A percentile compares a stretch with the other conserved stretches of the same genome.
phyloP scores from a whole-genome alignment of 2,113 vertebrate species.

The Harpagus bidentatus region DNA sequence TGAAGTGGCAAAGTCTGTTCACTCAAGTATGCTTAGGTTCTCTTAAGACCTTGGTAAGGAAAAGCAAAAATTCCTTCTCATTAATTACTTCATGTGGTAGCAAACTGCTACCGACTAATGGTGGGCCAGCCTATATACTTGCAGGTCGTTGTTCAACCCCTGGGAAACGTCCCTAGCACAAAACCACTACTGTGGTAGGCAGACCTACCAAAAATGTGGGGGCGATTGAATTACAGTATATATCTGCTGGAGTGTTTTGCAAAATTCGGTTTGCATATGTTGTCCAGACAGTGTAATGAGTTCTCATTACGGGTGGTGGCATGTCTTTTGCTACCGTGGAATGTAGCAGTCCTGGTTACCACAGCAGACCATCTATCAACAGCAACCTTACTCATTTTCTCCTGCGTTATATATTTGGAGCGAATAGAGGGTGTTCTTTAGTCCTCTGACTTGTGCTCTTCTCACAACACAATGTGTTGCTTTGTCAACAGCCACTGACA shows the following conservation, averaged over 20 bases:
- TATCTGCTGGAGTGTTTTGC: not conserved
- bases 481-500: not conserved
- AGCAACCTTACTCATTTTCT: not conserved
- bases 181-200: not conserved
- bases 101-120: not conserved
- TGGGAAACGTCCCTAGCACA: not conserved
- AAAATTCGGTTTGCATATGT: not conserved
- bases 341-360: not conserved
- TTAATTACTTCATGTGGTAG: not conserved
- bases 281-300: not conserved
- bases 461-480: not conserved
- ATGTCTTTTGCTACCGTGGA: not conserved
- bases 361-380: not conserved
- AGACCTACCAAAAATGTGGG: not conserved
- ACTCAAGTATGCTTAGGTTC: not conserved
- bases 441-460: not conserved
- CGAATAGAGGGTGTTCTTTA: not conserved
- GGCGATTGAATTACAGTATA: accelerated
- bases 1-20: not conserved
- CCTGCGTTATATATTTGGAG: not conserved
- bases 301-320: not conserved
- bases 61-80: not conserved
- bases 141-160: not conserved
- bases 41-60: not conserved
- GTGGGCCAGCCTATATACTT: not conserved